Evolutionary conservation across 2,113 vertebrate genomes (phyloP).

Genomic region (Aspiorhynchus laticeps): DNA sequence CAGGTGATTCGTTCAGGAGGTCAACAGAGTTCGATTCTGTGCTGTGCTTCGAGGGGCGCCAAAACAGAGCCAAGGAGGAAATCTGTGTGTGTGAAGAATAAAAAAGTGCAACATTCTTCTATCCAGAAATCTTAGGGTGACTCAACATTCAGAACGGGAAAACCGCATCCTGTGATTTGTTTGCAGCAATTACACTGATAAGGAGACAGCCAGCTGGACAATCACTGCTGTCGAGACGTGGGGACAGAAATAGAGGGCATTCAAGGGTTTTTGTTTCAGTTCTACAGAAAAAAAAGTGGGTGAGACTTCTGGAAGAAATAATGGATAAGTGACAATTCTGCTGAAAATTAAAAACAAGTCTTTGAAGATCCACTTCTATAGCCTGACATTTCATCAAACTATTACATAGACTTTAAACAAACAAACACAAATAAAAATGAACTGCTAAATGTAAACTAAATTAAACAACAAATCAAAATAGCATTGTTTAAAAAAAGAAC

Average conservation of each 20-base stretch:
- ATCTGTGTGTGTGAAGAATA: neutral
- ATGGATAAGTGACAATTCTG: neutral
- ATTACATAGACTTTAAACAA: neutral
- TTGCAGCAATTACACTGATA: conserved; percentile 19
- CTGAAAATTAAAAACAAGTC: neutral
- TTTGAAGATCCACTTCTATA: neutral
- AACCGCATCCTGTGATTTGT: conserved; percentile 43
- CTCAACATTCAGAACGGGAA: conserved; percentile 23
- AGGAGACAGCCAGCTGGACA: neutral
- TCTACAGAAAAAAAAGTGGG: neutral
- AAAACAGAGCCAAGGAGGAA: neutral
- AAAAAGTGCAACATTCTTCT: conserved; percentile 2
- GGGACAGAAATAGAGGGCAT: neutral
- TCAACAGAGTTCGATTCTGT: neutral
- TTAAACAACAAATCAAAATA: no score
- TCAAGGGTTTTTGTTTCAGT: neutral
- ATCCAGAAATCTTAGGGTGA: conserved; percentile 24
- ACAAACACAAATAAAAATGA: neutral
- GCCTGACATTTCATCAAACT: neutral
- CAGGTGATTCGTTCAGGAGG: neutral
- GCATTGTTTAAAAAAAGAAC: no score
- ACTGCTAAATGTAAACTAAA: neutral
- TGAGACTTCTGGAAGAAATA: neutral
- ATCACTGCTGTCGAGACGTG: neutral
- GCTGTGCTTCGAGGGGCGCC: neutral